Evolutionary conservation across 2,888 invertebrate genomes (phyloP), one percentile per base, ranked within the genome.

Genomic region (Pogonocherus hispidulus): DNA sequence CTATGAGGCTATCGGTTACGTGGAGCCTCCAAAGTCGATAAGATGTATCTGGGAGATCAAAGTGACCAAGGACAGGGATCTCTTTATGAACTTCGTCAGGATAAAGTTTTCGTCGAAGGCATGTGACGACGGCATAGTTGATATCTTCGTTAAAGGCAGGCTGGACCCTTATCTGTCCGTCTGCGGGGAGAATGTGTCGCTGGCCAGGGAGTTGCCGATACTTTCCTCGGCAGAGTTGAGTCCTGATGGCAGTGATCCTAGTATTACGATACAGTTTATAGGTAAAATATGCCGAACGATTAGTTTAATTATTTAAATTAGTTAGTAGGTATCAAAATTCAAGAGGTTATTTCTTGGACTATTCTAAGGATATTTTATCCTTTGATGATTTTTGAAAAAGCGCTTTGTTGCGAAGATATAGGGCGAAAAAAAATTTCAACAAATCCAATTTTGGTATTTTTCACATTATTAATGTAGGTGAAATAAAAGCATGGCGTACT

Each of bases 61-160:
- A 75, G 94, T 95, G 9, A 94, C 94, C 76, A 90, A 92, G 49
- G 94, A 95, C 68, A 88, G 95, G 69, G 96, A 96, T 82, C 89
- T 96, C 19, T 95, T 94, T 92, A 85, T 96, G 23, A 94, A 95
- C 82, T 92, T 96, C 79, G 96, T 96, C 80, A 92, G 94, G 80
- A 93, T 94, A 11, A 93, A 94, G 76, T 95, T 96, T 81, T 92
- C 93, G 0, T 94, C 95, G 47, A 90, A 94, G 46, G 92, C 92
- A 69, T 96, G 96, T 82, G 94, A 94, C 71, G 95, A 95, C 80
- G 96, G 95, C 2, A 92, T 94, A 73, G 90, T 96, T 49, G 95
- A 95, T 79, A 93, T 96, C 18, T 95, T 91, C 82, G 75, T 85
- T 11, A 80, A 79, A 60, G 79, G 83, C 22, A 87, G 91, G 19